Base-by-base conservation (phyloP, 2,113 vertebrate species). In the Poicephalus meyeri region DNA sequence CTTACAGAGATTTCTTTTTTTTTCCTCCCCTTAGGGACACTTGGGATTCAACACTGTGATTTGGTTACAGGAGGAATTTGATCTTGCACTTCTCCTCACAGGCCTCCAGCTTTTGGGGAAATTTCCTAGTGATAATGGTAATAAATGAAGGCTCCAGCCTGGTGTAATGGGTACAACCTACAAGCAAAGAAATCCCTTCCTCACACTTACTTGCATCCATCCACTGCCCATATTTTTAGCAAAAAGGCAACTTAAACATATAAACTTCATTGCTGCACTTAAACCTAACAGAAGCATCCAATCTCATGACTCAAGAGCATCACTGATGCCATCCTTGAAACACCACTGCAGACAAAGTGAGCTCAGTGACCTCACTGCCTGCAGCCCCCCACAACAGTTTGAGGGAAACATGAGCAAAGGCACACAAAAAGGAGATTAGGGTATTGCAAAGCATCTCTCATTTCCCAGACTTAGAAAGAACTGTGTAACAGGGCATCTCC, bases 161-260 rank as follows among this genome's bases (percentile, higher is more conserved):
- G 21, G 39, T 15, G 31, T 8, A 84, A 71, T 8, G 13, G 49
- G 10, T 87, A 52, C 70, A 64, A 73, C 24, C 52, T 31, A 25
- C 58, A 80, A 88, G 60, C 16, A 78, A 63, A 88, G 35, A 88
- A 93, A 93, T 77, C 74, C 42, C 37, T 58, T 82, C 70, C 41
- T 80, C 70, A 28, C 44, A 29, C 14, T 18, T 1, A 0, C 46
- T 58, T 4, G 0, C 47, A 82, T 10, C 33, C 64, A 41, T 23
- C 66, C 33, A 1, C 63, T 18, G 21, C 21, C 50, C 5, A 0
- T 12, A 13, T 37, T 68, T 74, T 71, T 16, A 81, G 39, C 28
- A 89, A 79, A 71, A 71, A 53, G 26, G 11, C 17, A 49, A 21
- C 33, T n/a, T 65, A 56, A 72, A 74, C 1, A 0, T 6, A 16